These are phyloP conservation scores for Cheilosia soror DNA, from an alignment of 2,888 invertebrate genomes.

Conservation along the genomic window DNA sequence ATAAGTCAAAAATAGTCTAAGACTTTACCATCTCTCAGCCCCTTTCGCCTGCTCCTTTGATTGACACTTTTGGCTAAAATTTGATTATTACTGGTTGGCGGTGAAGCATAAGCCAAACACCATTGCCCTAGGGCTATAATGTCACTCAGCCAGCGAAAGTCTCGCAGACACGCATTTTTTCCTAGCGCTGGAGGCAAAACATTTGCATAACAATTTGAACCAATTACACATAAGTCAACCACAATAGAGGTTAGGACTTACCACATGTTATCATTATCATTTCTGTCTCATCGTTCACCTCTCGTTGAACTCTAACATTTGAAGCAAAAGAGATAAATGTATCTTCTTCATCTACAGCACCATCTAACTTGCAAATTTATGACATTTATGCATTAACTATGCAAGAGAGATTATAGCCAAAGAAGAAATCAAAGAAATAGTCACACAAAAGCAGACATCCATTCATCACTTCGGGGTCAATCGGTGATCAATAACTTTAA, in stretches of 20 bases:
- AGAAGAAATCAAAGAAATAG: background rate
- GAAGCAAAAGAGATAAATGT: background rate
- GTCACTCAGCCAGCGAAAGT: background rate
- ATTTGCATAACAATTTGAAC: background rate
- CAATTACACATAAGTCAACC: conserved; percentile 6
- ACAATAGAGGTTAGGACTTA: no score
- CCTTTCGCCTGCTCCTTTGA: no score
- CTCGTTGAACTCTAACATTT: conserved; percentile 5
- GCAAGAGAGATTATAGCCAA: background rate
- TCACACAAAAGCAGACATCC: background rate
- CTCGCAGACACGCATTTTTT: background rate
- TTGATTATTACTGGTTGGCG: no score
- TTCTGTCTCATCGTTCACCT: background rate
- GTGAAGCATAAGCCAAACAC: no score
- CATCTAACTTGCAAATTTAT: conserved; percentile 1
- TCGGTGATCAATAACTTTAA: conserved; percentile 7
- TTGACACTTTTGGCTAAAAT: no score
- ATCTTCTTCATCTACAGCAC: background rate
- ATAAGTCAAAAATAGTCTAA: no score
- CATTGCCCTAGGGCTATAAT: background rate
- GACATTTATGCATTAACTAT: background rate
- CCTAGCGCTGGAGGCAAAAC: background rate
- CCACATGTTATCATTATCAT: background rate
- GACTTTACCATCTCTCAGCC: no score
- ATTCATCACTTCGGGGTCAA: conserved; percentile 23